Conservation (phyloP, 2,888 invertebrate genomes). For the Fabriciana adippe region DNA sequence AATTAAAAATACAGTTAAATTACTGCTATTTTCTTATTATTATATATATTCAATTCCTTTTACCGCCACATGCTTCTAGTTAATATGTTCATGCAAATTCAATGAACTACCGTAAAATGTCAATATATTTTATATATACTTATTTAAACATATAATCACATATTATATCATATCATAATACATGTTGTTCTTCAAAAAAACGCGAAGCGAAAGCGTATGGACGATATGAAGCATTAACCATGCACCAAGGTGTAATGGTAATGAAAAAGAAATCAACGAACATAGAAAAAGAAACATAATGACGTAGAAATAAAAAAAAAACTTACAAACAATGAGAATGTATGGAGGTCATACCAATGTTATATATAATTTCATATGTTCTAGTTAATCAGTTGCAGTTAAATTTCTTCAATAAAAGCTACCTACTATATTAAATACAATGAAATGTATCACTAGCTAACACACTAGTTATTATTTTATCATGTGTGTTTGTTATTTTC, state of each 20-base stretch:
- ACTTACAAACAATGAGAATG: too few species aligned
- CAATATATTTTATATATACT: background rate
- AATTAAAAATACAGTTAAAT: too few species aligned
- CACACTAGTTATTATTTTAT: too few species aligned
- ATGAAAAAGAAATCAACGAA: constrained; percentile 12
- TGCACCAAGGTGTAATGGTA: constrained; percentile 44
- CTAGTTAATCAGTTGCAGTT: too few species aligned
- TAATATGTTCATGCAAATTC: constrained; percentile 24
- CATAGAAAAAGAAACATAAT: background rate
- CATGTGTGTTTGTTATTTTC: too few species aligned
- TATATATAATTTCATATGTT: too few species aligned
- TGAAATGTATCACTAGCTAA: too few species aligned
- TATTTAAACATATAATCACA: background rate
- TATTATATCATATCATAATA: too few species aligned
- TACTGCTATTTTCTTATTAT: background rate
- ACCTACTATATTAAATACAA: too few species aligned
- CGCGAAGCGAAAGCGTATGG: constrained; percentile 57
- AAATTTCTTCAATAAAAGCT: too few species aligned
- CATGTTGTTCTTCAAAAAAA: constrained; percentile 35
- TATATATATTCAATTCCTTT: background rate
- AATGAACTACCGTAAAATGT: background rate
- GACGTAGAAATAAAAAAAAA: background rate
- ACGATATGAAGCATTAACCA: constrained; percentile 51
- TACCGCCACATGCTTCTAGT: constrained; percentile 22
- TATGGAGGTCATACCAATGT: too few species aligned